Evolutionary conservation across 2,888 invertebrate genomes (phyloP), one percentile per base, ranked within the genome.

Genomic region (Encarsia formosa): DNA sequence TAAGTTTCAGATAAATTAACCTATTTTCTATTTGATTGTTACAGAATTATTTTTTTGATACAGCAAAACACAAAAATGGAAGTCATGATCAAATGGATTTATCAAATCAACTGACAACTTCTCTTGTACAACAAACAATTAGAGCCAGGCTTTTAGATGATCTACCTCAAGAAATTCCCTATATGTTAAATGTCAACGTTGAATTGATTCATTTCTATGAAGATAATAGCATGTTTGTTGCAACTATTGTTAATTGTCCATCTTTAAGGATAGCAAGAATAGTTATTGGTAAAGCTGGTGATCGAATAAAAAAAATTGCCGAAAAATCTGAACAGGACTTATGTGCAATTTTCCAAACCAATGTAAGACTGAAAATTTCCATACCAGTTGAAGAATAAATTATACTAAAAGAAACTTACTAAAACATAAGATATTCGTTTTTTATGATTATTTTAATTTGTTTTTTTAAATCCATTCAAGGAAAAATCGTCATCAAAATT

Each of bases 81-180:
- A 73, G 83, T 18, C 92, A 84, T 68, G 76, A 85, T 19, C 75
- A 80, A 13, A 77, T 83, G 31, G 71, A 81, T 16, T 85, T 87
- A 70, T 87, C 92, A 0, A 87, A 93, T 71, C 86, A 89, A 65
- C 75, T 79, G 15, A 82, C 86, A 0, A 82, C 86, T 63, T 75
- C 78, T 6, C 71, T 95, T 20, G 85, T 91, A 53, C 76, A 82
- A 44, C 81, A 85, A 61, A 84, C 87, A 49, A 87, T 97, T 0
- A 80, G 88, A 63, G 91, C 93, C 2, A 88, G 87, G 61, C 78
- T 96, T 34, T 72, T 98, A 53, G 91, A 98, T 67, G 81, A 84
- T 66, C 75, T 96, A 37, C 83, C 86, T 0, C 81, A 91, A 60
- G 92, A 96, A 77, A 81, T 97, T 37, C 97, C 97, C 0, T 97